Base-by-base conservation (phyloP, 2,113 vertebrate species). In the Cinclus mexicanus region DNA sequence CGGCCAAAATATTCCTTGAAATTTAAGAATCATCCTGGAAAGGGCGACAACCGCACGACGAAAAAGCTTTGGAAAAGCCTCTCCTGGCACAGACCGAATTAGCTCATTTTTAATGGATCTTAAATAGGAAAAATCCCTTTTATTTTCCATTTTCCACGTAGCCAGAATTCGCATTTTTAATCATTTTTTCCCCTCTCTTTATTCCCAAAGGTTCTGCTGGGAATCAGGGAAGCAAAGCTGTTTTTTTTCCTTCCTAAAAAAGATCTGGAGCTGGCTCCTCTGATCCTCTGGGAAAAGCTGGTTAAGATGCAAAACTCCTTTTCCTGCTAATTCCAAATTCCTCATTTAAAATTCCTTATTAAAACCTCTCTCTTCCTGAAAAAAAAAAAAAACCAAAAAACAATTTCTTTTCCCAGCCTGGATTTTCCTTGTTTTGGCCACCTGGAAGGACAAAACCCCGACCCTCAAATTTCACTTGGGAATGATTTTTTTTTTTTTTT, bases 131-230 rank as follows among this genome's bases (percentile, higher is more conserved):
- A n/a, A 12, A 4, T 1, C 4, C 2, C 2, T 0, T 3, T 44
- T 68, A 10, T 3, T 0, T 9, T 7, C 4, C 9, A 15, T 17
- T 61, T 84, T 82, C 33, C 57, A 17, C 16, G 9, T 33, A 24
- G 12, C 11, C n/a, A 47, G 6, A 12, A 9, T 33, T 25, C 7
- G 2, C 9, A 19, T 6, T 60, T 28, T 37, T 65, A 41, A 59
- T 42, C 46, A 3, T 7, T 20, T 11, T 2, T 3, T 5, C 1
- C 5, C 3, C 9, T 2, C 6, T 20, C 41, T 39, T 0, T 42
- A 28, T 87, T 86, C 64, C 63, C 86, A 86, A 20, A 2, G 14
- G 9, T 47, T 42, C 76, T 72, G 49, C 11, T 37, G 56, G 47
- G 47, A 71, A 25, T 61, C 13, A 25, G 57, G 56, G 59, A 64